Evolutionary conservation across 2,113 vertebrate species (phyloP), one percentile per base, ranked within the genome.

Genomic region (Piaya cayana): DNA sequence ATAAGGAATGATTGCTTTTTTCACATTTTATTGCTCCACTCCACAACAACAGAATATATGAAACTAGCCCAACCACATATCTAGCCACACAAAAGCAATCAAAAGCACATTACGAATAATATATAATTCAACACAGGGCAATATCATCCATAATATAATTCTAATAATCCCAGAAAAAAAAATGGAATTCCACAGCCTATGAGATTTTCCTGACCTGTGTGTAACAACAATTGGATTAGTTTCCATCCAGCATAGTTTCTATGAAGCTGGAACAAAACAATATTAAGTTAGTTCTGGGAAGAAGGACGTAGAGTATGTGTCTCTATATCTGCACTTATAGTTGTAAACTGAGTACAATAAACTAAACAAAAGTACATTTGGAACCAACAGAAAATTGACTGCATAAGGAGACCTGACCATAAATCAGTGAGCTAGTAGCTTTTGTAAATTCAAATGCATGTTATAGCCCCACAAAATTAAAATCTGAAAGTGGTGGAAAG

Each of bases 41-140:
- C 65, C 60, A 53, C 43, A 81, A 79, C 2, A 15, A 77, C 49
- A 95, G 92, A 95, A 92, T 82, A 84, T 55, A 70, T 76, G 60
- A 93, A 95, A 90, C 72, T 82, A 68, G 47, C 26, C 30, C 53
- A 88, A 50, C 53, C 77, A 75, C 77, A 45, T 94, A 93, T 45
- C 88, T 84, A 86, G 72, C 75, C 79, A 83, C 53, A 94, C 62
- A 65, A 83, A 96, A 67, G 58, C 62, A 96, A 92, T 91, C 69
- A 92, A 96, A 96, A 96, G 14, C 80, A 92, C 65, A 91, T 94
- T 95, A 86, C 69, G 88, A 78, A 81, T 76, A 93, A 88, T 84
- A 64, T 60, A 82, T 71, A 43, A 93, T 68, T 86, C 65, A 81
- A 89, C 79, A 84, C 7, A 84, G 43, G 37, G 43, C 37, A 86